Conservation (phyloP, 1,140 invertebrate species). For the Drosophila guanche region DNA sequence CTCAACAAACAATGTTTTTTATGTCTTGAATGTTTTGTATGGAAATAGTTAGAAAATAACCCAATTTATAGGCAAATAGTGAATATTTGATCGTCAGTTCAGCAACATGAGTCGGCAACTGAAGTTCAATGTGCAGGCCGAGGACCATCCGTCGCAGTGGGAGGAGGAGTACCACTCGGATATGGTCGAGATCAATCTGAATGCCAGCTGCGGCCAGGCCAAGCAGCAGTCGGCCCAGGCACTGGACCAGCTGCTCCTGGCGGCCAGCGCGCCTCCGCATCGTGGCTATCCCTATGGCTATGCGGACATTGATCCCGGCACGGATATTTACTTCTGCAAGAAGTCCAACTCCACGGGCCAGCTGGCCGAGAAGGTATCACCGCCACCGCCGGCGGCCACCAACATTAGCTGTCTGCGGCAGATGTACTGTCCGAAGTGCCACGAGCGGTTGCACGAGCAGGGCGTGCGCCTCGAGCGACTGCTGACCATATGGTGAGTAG, state of each 20-base stretch:
- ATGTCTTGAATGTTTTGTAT: conserved; percentile 35
- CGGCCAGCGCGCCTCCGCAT: conserved; percentile 37
- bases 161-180: conserved; percentile 43
- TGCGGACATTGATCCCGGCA: conserved; percentile 48
- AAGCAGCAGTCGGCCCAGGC: conserved; percentile 63
- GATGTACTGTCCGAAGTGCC: conserved; percentile 78
- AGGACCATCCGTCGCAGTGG: conserved; percentile 6
- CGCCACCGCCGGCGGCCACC: conserved; percentile 53
- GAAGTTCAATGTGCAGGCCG: conserved; percentile 58
- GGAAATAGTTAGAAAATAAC: conserved; percentile 52
- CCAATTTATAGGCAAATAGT: conserved; percentile 72
- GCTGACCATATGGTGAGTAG: conserved; percentile 65
- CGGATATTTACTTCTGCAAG: conserved; percentile 64
- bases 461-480: conserved; percentile 71
- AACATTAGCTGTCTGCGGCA: conserved; percentile 74
- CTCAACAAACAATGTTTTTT: conserved; percentile 45
- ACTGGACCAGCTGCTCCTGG: conserved; percentile 51
- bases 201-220: conserved; percentile 31
- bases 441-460: conserved; percentile 71
- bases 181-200: conserved; percentile 68
- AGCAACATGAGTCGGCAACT: conserved; percentile 62
- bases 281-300: conserved; percentile 74
- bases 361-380: conserved; percentile 67
- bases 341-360: conserved; percentile 70
- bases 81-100: conserved; percentile 46